These are phyloP conservation scores for Himalopsyche kuldschensis DNA, from an alignment of 2,888 invertebrate species.

Conservation along the genomic window DNA sequence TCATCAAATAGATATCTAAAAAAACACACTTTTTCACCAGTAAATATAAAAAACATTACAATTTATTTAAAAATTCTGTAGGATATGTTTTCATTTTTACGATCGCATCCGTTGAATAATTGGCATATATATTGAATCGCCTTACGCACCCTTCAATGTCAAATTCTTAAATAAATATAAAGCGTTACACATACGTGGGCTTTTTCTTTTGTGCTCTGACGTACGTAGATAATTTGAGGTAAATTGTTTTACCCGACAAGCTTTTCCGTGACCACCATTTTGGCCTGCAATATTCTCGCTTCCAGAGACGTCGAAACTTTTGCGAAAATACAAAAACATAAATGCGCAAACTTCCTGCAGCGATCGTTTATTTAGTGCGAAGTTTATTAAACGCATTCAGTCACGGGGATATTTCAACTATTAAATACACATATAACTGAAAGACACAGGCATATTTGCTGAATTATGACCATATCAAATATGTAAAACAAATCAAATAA, in stretches of 20 bases:
- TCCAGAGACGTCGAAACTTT: neutral
- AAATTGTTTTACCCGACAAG: neutral
- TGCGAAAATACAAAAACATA: neutral
- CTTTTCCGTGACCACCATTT: neutral
- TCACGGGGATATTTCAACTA: too few species aligned
- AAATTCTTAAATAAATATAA: neutral
- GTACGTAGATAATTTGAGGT: neutral
- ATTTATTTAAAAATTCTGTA: too few species aligned
- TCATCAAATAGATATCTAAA: too few species aligned
- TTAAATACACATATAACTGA: too few species aligned
- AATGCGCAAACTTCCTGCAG: neutral
- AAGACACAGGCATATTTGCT: too few species aligned
- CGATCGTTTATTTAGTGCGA: too few species aligned
- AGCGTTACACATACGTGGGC: neutral
- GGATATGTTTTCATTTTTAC: neutral
- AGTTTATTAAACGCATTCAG: too few species aligned
- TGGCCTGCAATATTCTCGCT: neutral
- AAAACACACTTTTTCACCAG: too few species aligned
- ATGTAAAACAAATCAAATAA: too few species aligned
- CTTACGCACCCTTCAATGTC: neutral
- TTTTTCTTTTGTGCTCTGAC: neutral
- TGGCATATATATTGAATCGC: neutral
- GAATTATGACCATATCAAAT: too few species aligned
- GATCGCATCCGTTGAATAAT: neutral
- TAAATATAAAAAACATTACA: too few species aligned